Conservation (phyloP, 2,797 vertebrate genomes). For the Catostomus latipinnis region DNA sequence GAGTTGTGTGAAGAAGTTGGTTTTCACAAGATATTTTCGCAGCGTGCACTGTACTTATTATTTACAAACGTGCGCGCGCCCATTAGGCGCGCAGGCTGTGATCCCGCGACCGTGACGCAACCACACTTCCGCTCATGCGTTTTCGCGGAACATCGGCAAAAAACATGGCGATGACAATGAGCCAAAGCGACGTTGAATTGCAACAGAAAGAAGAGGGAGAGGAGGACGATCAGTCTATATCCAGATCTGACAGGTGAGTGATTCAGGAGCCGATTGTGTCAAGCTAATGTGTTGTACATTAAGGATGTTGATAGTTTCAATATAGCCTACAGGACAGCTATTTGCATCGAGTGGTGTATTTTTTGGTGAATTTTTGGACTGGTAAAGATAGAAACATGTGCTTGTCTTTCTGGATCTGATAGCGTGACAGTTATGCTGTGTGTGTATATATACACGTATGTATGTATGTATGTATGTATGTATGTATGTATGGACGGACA, state of each 20-base stretch:
- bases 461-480: too few relatives aligned
- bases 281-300: background rate
- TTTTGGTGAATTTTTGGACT: too few relatives aligned
- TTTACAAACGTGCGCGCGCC: too few relatives aligned
- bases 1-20: too few relatives aligned
- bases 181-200: conserved; percentile 46
- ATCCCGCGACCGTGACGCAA: conserved; percentile 51
- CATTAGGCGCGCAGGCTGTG: background rate
- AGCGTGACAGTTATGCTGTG: background rate
- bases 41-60: too few relatives aligned
- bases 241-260: conserved; percentile 74
- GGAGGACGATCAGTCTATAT: conserved; percentile 64
- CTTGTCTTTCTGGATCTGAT: conserved; percentile 1
- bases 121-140: conserved; percentile 54
- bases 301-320: background rate
- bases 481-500: too few relatives aligned
- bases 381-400: background rate
- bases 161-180: conserved; percentile 69
- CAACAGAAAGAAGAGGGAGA: conserved; percentile 54
- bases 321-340: background rate
- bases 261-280: background rate
- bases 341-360: background rate
- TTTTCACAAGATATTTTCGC: too few relatives aligned
- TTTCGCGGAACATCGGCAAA: conserved; percentile 59
- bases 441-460: background rate